Base-by-base conservation (phyloP, 2,888 invertebrate genomes). In the Drosophila pegasa region DNA sequence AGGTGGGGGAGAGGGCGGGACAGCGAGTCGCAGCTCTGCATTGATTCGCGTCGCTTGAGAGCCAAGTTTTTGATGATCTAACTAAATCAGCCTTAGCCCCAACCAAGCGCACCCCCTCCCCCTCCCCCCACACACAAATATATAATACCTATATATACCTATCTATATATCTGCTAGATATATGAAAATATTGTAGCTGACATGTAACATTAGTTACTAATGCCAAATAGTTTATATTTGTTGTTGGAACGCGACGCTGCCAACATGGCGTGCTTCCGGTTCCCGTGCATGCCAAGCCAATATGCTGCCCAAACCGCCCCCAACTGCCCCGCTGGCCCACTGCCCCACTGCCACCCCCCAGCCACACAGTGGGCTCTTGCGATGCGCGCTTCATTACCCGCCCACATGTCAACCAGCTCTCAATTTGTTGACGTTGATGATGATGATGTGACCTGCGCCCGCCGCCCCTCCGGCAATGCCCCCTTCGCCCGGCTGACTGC, bases 251-350 rank as follows among this genome's bases (percentile, higher is more conserved):
- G 57, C 63, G 78, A 64, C 69, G 74, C 47, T 78, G 71, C 62
- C 71, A 80, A 78, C 78, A 75, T 75, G 81, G 70, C 81, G 78
- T 80, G 75, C 66, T 80, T 80, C 80, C 80, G 80, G 80, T 55
- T 38, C 57, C 38, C 31, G 38, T 78, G 61, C 75, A 75, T 74
- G 66, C 37, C 62, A 58, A 58, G 40, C 22, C 54, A 29, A 40
- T 31, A 31, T 48, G 52, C 18, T 18, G n/a, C n/a, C 10, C 56
- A n/a, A 57, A 33, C 18, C 41, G 18, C 14, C 1, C 33, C 47
- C 47, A 43, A 4, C 9, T 10, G 12, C 3, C 20, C 25, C 16
- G 3, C 7, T 14, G 25, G 7, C 8, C 2, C 25, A 18, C 12
- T 2, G 2, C 27, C 38, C 1, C n/a, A 25, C 6, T 8, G 7